Conservation (phyloP, 2,888 invertebrate genomes). For the Drosophila melanosoma region DNA sequence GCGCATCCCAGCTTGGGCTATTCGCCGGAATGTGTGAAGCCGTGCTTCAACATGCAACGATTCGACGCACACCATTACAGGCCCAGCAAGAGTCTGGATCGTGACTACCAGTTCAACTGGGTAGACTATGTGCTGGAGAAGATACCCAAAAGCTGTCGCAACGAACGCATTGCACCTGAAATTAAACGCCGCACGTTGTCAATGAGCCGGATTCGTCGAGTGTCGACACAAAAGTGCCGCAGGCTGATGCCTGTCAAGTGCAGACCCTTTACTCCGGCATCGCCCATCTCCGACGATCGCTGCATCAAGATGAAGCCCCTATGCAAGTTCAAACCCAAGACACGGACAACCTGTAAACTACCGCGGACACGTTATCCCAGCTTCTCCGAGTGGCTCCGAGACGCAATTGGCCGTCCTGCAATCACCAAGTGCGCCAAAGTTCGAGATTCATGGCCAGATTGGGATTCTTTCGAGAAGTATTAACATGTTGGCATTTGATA, state of each 20-base stretch:
- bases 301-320: neutral
- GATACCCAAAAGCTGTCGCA: neutral
- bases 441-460: neutral
- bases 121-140: conserved; percentile 26
- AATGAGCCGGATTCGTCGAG: neutral
- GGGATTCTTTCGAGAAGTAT: neutral
- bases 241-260: neutral
- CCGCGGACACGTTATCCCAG: conserved; percentile 42
- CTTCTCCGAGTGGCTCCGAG: conserved; percentile 51
- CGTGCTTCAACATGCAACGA: conserved; percentile 17
- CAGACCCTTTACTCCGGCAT: neutral
- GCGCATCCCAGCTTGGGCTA: conserved; percentile 24
- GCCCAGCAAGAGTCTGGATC: conserved; percentile 46
- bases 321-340: conserved; percentile 9
- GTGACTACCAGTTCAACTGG: conserved; percentile 34
- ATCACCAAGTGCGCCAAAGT: conserved; percentile 11
- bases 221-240: neutral
- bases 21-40: neutral
- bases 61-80: conserved; percentile 33
- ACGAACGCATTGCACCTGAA: neutral
- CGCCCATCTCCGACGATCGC: neutral
- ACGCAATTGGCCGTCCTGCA: neutral
- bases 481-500: conserved; percentile 5
- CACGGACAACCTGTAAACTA: neutral
- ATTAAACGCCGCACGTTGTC: neutral